Evolutionary conservation across 2,797 vertebrate species (phyloP).

Genomic region (Argya squamiceps): DNA sequence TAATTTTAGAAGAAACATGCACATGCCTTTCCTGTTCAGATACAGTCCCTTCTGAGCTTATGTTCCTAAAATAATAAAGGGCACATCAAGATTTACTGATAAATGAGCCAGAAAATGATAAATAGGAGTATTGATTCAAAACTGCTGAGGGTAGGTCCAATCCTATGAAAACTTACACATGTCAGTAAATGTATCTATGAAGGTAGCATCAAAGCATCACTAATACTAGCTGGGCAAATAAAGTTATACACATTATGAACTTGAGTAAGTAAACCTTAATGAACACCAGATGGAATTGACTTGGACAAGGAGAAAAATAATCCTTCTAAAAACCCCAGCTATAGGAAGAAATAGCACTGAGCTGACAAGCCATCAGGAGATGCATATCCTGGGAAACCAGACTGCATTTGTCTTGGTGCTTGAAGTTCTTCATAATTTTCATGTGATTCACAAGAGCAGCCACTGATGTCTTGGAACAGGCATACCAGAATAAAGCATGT

Average conservation of each 20-base stretch:
- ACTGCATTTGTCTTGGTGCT: background rate
- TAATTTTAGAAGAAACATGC: background rate
- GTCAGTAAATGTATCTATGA: background rate
- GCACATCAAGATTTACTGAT: background rate
- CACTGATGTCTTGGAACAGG: background rate
- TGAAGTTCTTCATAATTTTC: background rate
- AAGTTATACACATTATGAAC: background rate
- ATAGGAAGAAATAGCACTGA: background rate
- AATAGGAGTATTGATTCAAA: background rate
- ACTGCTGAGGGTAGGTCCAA: background rate
- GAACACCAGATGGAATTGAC: background rate
- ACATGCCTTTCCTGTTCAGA: background rate
- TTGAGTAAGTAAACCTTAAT: background rate
- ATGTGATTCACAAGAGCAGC: background rate
- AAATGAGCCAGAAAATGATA: background rate
- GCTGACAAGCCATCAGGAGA: background rate
- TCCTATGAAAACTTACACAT: background rate
- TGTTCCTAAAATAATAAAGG: background rate
- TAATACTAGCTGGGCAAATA: background rate
- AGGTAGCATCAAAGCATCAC: background rate
- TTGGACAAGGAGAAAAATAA: background rate
- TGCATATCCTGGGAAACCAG: background rate
- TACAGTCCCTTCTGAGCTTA: background rate
- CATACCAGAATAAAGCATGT: background rate
- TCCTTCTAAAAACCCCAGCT: background rate